Evolutionary conservation across 2,113 vertebrate genomes (phyloP).

Genomic region (Odontophorus gujanensis): DNA sequence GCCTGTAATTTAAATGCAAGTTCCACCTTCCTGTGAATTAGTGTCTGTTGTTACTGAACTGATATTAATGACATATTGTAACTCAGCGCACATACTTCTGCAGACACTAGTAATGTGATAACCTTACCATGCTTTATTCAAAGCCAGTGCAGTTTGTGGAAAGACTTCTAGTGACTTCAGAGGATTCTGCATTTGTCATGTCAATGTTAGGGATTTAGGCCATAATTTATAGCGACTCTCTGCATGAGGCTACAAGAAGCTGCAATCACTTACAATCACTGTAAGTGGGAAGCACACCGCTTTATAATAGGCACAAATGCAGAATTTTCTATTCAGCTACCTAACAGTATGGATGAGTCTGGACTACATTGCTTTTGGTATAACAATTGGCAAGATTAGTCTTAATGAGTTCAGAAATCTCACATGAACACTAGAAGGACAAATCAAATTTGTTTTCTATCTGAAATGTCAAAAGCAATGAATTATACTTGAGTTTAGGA

Average conservation of each 20-base stretch:
- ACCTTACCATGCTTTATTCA: background rate
- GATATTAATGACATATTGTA: background rate
- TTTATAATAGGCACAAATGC: background rate
- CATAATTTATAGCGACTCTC: background rate
- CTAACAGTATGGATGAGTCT: background rate
- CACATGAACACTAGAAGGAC: background rate
- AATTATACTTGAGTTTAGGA: background rate
- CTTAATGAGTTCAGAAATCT: background rate
- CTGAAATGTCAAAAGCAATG: background rate
- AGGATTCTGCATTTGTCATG: background rate
- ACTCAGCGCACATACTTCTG: background rate
- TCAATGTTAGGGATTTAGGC: background rate
- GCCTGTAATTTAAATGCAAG: background rate
- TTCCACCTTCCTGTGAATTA: background rate
- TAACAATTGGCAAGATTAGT: background rate
- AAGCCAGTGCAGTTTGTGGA: background rate
- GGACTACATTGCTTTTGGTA: background rate
- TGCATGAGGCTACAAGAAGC: background rate
- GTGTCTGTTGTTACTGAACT: background rate
- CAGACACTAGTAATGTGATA: background rate
- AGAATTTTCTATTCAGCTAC: background rate
- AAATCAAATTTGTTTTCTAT: background rate
- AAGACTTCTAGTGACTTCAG: background rate
- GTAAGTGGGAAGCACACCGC: background rate
- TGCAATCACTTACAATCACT: background rate